Percentiles rank a stretch among this genome's conserved stretches.
phyloP scores from a whole-genome alignment of 2,888 invertebrate genomes.

The Andricus curvator region DNA sequence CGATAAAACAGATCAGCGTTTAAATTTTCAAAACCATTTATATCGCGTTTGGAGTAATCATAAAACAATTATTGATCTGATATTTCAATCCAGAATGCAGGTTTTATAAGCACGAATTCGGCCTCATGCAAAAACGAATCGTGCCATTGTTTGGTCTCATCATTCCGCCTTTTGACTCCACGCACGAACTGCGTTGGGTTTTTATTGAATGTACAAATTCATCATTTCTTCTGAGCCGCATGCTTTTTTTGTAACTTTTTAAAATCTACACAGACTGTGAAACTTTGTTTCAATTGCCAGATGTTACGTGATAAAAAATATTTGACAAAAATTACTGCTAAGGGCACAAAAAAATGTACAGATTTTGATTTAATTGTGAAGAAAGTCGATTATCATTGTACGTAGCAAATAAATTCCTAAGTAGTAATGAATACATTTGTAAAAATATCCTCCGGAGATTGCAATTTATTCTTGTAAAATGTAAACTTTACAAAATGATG shows the following conservation, averaged over 20 bases:
- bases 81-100: slow-evolving; percentile 1
- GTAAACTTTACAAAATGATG: neutral
- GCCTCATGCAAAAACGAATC: neutral
- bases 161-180: neutral
- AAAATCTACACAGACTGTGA: slow-evolving; percentile 4
- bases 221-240: neutral
- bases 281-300: slow-evolving; percentile 1
- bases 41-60: neutral
- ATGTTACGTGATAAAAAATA: slow-evolving; percentile 5
- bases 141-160: neutral
- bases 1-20: neutral
- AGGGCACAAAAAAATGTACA: neutral
- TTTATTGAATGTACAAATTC: neutral
- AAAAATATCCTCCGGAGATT: neutral
- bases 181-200: neutral
- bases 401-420: neutral
- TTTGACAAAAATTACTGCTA: neutral
- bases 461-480: neutral
- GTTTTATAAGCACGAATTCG: neutral
- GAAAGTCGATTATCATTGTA: neutral
- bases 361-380: neutral
- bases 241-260: neutral
- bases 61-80: slow-evolving; percentile 9
- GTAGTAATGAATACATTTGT: neutral
- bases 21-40: neutral